Evolutionary conservation across 2,797 vertebrate species (phyloP).

Genomic region (Anas georgica): DNA sequence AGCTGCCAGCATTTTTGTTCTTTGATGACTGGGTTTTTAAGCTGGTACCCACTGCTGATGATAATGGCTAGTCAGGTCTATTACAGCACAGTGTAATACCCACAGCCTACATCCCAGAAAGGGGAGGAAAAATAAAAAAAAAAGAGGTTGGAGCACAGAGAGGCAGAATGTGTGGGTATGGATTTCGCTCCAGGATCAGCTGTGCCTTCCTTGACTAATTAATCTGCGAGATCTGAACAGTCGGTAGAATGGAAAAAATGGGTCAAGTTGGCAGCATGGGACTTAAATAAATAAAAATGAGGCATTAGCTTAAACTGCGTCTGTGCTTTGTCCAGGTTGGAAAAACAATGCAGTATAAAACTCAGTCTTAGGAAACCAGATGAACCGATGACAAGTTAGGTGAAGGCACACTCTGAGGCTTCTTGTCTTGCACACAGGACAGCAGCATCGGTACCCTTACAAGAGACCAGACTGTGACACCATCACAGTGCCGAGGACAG

Average conservation of each 20-base stretch:
- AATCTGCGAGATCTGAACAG: slow-evolving; percentile 58
- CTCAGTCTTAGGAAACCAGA: neutral
- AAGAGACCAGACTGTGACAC: neutral
- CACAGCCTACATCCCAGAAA: slow-evolving; percentile 23
- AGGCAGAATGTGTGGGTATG: slow-evolving; percentile 46
- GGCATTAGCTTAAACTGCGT: neutral
- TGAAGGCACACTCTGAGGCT: accelerated
- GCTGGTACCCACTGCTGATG: slow-evolving; percentile 68
- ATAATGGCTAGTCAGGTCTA: slow-evolving; percentile 51
- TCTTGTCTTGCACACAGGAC: neutral
- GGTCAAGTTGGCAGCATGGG: slow-evolving; percentile 58
- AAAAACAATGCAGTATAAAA: neutral
- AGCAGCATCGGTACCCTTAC: neutral
- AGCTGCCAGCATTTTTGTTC: slow-evolving; percentile 71
- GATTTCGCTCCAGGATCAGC: slow-evolving; percentile 59
- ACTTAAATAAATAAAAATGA: slow-evolving; percentile 59
- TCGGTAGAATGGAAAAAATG: slow-evolving; percentile 53
- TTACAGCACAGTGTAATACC: slow-evolving; percentile 28
- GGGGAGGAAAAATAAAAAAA: neutral
- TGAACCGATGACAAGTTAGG: neutral
- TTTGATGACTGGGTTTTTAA: slow-evolving; percentile 63
- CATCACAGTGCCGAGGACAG: neutral
- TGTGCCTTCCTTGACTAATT: slow-evolving; percentile 63
- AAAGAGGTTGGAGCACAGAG: neutral
- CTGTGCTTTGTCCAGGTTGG: slow-evolving; percentile 32